Evolutionary conservation across 2,888 invertebrate genomes (phyloP).

Genomic region (Maniola hyperantus): DNA sequence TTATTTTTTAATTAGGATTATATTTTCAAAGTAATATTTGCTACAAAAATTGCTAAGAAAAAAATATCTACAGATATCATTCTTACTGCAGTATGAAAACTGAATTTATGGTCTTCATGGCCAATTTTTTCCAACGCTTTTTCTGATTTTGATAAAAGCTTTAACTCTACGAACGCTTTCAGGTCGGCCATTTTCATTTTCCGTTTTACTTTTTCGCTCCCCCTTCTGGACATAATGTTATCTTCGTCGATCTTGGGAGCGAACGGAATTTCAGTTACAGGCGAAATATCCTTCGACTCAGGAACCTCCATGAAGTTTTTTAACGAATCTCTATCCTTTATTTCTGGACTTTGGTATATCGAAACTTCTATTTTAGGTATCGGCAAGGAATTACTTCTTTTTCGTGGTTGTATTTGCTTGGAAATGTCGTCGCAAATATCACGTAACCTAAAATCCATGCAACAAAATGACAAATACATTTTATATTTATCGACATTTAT

Average conservation of each 20-base stretch:
- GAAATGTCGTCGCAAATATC: slow-evolving; percentile 94
- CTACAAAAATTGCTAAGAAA: slow-evolving; percentile 43
- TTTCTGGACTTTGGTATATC: slow-evolving; percentile 89
- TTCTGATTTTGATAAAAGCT: slow-evolving; percentile 94
- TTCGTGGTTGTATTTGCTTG: slow-evolving; percentile 89
- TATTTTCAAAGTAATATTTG: slow-evolving; percentile 9
- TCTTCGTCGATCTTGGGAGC: slow-evolving; percentile 70
- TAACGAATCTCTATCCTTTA: slow-evolving; percentile 84
- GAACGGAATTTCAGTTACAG: slow-evolving; percentile 81
- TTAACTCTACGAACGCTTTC: slow-evolving; percentile 95
- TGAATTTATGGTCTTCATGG: slow-evolving; percentile 86
- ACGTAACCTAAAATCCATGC: slow-evolving; percentile 83
- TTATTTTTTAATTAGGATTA: slow-evolving; percentile 19
- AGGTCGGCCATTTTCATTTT: slow-evolving; percentile 96
- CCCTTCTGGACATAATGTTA: slow-evolving; percentile 78
- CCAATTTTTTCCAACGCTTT: slow-evolving; percentile 95
- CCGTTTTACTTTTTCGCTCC: slow-evolving; percentile 92
- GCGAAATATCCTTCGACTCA: slow-evolving; percentile 86
- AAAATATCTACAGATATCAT: slow-evolving; percentile 84
- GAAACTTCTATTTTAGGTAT: slow-evolving; percentile 96
- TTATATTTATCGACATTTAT: not conserved
- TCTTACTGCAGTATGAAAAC: slow-evolving; percentile 79
- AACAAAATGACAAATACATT: not conserved
- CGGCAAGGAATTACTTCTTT: slow-evolving; percentile 95
- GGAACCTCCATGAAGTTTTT: slow-evolving; percentile 92